Evolutionary conservation across 2,113 vertebrate species (phyloP), one percentile per base, ranked within the genome.

Genomic region (Colius striatus): DNA sequence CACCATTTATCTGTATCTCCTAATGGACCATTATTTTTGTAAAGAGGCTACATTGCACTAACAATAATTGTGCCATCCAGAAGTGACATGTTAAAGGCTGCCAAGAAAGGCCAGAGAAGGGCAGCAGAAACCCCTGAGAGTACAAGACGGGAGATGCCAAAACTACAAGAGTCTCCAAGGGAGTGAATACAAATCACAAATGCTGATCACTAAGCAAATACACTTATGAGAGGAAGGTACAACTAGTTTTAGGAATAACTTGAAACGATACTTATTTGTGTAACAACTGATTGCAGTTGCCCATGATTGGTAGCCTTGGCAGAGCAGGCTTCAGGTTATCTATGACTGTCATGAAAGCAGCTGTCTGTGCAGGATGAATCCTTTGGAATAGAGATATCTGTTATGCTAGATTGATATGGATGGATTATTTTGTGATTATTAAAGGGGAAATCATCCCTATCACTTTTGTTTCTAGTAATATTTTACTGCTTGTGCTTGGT

Each of bases 311-410:
- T 67, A 83, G 57, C 34, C 34, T 13, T 55, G 26, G 43, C 23
- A 90, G 77, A 78, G 17, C 36, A 45, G 43, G 54, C 71, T 90
- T 71, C 75, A 90, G n/a, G 26, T 82, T 90, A 71, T 62, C 61
- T 73, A 29, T 48, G 45, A 70, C 14, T 60, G 38, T 53, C 84
- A 48, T 61, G 50, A 93, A 55, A 47, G 36, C 32, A 61, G 57
- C 41, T 71, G 32, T 20, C 45, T 60, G 34, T 63, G 34, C 48
- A 75, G 58, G 43, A 67, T 82, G 19, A 57, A 84, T 66, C 11
- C 61, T 55, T 45, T 0, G 0, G 36, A 79, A 62, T 0, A 54
- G 57, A 63, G 8, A 32, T 45, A 72, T 45, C 19, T 13, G 1
- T 50, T 86, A 72, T 27, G 34, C 10, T 61, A 4, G 41, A 38